Evolutionary conservation across 2,888 invertebrate species (phyloP), one percentile per base, ranked within the genome.

Genomic region (Athetis lepigone): DNA sequence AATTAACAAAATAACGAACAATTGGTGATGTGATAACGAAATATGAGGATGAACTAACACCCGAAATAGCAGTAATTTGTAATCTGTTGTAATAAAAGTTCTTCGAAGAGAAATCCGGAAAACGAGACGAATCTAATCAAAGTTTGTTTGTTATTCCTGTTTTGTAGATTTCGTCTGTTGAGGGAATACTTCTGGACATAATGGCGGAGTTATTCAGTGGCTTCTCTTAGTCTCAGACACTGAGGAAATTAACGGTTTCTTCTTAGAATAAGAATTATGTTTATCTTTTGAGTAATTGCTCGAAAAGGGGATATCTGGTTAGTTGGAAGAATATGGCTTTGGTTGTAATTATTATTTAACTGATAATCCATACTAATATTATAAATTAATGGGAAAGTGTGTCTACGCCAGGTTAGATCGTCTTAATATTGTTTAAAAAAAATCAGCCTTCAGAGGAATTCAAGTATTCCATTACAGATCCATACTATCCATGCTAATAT

Each of bases 131-230:
- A 56, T 55, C 49, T 39, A 68, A 72, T 68, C 57, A 50, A 68
- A 72, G 67, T 77, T 74, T 59, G 57, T 55, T 65, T 70, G 63
- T 70, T 66, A 47, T 70, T 47, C 42, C 19, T 37, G 42, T 37
- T 42, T 49, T 36, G 27, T 47, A 43, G 40, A 70, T 70, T 55
- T 52, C 23, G 8, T 71, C 29, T 52, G 36, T 42, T 52, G 19
- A 16, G 11, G 19, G 36, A 49, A 62, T 65, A 62, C 23, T 70
- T 70, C 33, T 16, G 11, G 13, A 21, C 18, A 50, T 25, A n/a
- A 45, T 13, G n/a, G 33, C 2, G 9, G 18, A 37, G 19, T 21
- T 8, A 70, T 37, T 39, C 13, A 13, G 37, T 1, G 16, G n/a
- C 29, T 37, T 62, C 13, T 33, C 5, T 8, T n/a, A 16, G 8